phyloP scores from a whole-genome alignment of 2,113 vertebrate species.

The Turdus rufiventris region DNA sequence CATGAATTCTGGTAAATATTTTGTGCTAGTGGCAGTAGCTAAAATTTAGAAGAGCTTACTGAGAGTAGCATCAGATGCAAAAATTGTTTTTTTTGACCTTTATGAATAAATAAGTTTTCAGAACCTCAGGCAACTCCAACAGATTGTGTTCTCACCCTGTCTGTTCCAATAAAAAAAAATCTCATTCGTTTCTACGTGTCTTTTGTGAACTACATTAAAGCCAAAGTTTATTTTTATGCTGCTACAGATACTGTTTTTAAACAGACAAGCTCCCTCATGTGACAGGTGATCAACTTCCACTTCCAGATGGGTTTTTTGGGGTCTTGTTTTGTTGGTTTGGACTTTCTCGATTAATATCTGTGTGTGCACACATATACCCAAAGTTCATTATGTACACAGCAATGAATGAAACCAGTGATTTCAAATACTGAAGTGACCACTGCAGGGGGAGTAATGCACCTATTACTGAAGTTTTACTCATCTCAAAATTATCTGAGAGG shows the following conservation, averaged over 20 bases:
- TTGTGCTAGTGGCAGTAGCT: neutral
- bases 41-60: neutral
- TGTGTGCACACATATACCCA: neutral
- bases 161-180: neutral
- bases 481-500: neutral
- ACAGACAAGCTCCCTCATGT: neutral
- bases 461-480: neutral
- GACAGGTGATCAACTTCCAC: neutral
- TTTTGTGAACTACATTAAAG: neutral
- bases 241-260: neutral
- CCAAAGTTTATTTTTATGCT: neutral
- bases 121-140: neutral
- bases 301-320: neutral
- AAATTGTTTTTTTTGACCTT: neutral
- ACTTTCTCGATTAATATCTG: accelerated
- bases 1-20: neutral
- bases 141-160: neutral
- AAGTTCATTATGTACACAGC: neutral
- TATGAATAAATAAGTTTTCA: neutral
- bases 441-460: neutral
- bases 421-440: neutral
- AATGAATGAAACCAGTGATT: neutral
- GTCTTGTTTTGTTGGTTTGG: neutral
- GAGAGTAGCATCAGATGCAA: neutral
- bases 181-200: neutral